Base-by-base conservation (phyloP, 2,113 vertebrate genomes). In the Alligator mississippiensis region DNA sequence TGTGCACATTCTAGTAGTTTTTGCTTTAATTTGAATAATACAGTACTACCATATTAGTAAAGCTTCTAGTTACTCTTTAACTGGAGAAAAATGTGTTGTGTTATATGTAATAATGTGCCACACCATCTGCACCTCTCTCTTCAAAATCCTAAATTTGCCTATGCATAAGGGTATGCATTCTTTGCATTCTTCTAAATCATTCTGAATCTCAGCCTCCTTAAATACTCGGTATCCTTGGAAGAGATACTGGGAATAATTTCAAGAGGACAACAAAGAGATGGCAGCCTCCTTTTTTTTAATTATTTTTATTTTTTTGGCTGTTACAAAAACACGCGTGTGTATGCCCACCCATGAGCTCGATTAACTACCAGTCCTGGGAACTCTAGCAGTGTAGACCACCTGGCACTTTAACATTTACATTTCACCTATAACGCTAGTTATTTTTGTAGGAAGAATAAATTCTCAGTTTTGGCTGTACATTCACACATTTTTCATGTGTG, bases 171-270 rank as follows among this genome's bases (percentile, higher is more conserved):
- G 47, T 47, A 47, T 47, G 47, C 47, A 47, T 47, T 47, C 47
- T 47, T 47, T 47, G 47, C 47, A 47, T 47, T 47, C 47, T 47
- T 47, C 9, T 47, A 47, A 47, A 47, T 47, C 47, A 47, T 47
- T 47, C 47, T 47, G 47, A 47, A 47, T 47, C 47, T 47, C 47
- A 9, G 47, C 66, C 21, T 17, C 13, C 5, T 75, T 7, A 58
- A n/a, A 59, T n/a, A 80, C n/a, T 21, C 59, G 62, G 0, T 27
- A 0, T 0, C 54, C n/a, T 59, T 85, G 54, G 28, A 0, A 17
- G 85, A 63, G 13, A 62, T 84, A 19, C 22, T 74, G 62, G 63
- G 54, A 68, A 47, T 47, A 47, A 47, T 47, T 47, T 47, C 47
- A 77, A 11, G 11, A 79, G 38, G 22, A 4, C 60, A 21, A 24